Percentiles rank a stretch among this genome's conserved stretches.
phyloP scores from a whole-genome alignment of 2,888 invertebrate genomes.

The Drosophila recens region DNA sequence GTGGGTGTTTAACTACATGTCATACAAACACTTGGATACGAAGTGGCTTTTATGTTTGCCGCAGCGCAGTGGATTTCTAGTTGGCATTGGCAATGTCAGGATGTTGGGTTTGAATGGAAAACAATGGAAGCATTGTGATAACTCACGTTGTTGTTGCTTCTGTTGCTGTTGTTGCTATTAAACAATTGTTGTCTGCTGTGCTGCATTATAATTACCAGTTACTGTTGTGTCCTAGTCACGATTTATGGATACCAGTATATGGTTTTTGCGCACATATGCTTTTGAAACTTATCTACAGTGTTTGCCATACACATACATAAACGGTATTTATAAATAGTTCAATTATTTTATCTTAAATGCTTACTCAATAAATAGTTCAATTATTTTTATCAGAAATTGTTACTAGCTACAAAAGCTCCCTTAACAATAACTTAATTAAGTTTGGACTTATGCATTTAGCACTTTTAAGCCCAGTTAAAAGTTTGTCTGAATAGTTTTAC shows the following conservation, averaged over 20 bases:
- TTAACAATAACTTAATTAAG: too few relatives aligned
- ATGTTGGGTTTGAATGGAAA: conserved; percentile 69
- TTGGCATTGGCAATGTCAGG: conserved; percentile 71
- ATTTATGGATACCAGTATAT: conserved; percentile 47
- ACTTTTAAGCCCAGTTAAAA: not conserved
- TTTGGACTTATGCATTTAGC: not conserved
- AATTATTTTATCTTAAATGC: not conserved
- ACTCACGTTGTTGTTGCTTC: conserved; percentile 35
- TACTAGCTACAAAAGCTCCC: not conserved
- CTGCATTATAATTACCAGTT: conserved; percentile 89
- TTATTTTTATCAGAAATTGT: not conserved
- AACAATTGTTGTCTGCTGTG: conserved; percentile 61
- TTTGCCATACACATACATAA: not conserved
- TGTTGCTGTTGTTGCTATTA: conserved; percentile 45
- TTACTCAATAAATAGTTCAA: not conserved
- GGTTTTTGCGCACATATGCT: not conserved
- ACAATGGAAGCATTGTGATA: conserved; percentile 66
- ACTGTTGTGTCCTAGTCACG: conserved; percentile 89
- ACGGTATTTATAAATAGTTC: not conserved
- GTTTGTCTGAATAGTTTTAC: not conserved
- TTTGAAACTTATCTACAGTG: conserved; percentile 1
- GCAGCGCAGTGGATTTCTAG: conserved; percentile 61
- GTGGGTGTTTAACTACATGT: conserved; percentile 31
- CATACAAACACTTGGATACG: conserved; percentile 70
- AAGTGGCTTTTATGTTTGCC: conserved; percentile 71